These are phyloP conservation scores for Garra rufa DNA, from an alignment of 2,113 vertebrate species.

Conservation along the genomic window DNA sequence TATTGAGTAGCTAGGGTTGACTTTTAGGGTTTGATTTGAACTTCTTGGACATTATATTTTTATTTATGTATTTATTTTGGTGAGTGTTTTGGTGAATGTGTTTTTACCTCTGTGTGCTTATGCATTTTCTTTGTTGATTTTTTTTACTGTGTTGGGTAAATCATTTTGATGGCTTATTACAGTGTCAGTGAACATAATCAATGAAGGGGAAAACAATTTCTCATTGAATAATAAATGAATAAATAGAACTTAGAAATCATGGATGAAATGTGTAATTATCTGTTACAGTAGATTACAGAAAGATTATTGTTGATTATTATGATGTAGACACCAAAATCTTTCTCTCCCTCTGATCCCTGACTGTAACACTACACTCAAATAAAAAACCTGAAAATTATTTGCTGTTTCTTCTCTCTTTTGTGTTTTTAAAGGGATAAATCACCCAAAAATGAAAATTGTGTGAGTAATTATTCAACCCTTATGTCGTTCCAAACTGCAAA, in stretches of 20 bases:
- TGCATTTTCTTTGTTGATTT: conserved; percentile 53
- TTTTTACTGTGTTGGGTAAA: conserved; percentile 54
- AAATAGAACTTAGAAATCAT: conserved; percentile 35
- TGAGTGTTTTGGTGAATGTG: conserved; percentile 57
- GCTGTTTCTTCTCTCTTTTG: neutral
- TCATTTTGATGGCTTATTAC: conserved; percentile 63
- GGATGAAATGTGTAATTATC: conserved; percentile 37
- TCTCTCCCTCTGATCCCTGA: conserved; percentile 42
- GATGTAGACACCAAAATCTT: conserved; percentile 47
- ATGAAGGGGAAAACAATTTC: conserved; percentile 41
- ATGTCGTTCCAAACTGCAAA: too few relatives aligned
- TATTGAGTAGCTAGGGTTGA: neutral
- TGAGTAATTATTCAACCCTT: too few relatives aligned
- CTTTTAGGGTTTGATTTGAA: neutral
- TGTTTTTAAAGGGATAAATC: neutral
- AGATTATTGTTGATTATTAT: conserved; percentile 51
- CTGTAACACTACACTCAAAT: conserved; percentile 53
- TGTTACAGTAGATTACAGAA: conserved; percentile 45
- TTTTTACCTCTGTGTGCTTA: conserved; percentile 61
- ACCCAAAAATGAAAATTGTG: too few relatives aligned
- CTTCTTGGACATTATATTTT: conserved; percentile 22
- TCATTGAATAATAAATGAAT: conserved; percentile 24
- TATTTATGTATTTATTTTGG: conserved; percentile 35
- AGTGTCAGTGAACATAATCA: conserved; percentile 68
- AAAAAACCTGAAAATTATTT: conserved; percentile 30